Percentiles rank a stretch among this genome's conserved stretches.
Conservation (phyloP, 2,797 vertebrate genomes). For the Mus minutoides region DNA sequence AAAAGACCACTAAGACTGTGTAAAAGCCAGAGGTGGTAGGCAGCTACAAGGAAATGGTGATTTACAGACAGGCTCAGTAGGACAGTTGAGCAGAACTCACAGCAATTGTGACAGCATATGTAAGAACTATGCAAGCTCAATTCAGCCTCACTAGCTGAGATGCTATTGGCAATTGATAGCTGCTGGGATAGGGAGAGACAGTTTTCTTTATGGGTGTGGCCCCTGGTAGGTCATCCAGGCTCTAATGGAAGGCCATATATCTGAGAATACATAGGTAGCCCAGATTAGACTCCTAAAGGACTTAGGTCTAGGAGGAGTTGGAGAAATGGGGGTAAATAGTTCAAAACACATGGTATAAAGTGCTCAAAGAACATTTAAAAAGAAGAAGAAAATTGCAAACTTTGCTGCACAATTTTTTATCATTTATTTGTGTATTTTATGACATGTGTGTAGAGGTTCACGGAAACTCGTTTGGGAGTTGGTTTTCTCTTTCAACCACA, state of each 20-base stretch:
- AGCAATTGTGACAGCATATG: background rate
- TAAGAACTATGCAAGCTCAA: too few relatives aligned
- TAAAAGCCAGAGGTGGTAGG: background rate
- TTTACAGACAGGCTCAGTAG: background rate
- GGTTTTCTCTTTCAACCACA: background rate
- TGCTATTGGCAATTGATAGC: background rate
- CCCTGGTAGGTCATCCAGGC: background rate
- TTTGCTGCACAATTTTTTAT: background rate
- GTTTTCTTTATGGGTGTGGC: background rate
- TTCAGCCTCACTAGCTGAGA: background rate
- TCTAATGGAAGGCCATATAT: background rate
- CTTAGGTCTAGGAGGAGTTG: background rate
- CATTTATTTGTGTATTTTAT: background rate
- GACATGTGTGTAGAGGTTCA: background rate
- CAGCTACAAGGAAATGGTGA: background rate
- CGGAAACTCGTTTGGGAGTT: background rate
- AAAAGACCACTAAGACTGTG: background rate
- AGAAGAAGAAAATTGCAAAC: background rate
- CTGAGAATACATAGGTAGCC: background rate
- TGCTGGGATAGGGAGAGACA: background rate
- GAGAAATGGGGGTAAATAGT: background rate
- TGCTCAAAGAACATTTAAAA: background rate
- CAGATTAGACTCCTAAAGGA: background rate
- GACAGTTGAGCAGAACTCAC: background rate
- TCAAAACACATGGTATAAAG: background rate